Percentiles rank a stretch among this genome's conserved stretches.
These are phyloP conservation scores for Cyphomyrus discorhynchus DNA, from an alignment of 2,113 vertebrate species.

Conservation along the genomic window DNA sequence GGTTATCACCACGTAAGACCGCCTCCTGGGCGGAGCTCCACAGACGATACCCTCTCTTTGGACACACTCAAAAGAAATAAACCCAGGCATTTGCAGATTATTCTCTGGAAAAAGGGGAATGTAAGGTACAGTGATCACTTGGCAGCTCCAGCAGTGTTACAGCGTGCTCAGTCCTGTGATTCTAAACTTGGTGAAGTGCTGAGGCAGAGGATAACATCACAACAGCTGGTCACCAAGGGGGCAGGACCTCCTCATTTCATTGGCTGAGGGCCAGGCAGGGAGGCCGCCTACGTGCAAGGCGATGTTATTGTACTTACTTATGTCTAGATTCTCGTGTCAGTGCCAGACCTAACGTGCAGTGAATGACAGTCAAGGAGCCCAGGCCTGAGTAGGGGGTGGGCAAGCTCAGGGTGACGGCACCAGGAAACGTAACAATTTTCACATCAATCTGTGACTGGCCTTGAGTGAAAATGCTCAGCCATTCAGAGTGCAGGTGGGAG, in stretches of 20 bases:
- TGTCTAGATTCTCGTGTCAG: background rate
- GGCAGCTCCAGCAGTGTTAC: background rate
- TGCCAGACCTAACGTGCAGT: slow-evolving; percentile 20
- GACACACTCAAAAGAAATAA: background rate
- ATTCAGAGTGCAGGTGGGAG: background rate
- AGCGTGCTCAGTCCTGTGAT: background rate
- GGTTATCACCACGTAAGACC: background rate
- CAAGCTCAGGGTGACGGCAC: background rate
- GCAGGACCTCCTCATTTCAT: no score
- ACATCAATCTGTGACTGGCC: background rate
- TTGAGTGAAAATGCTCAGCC: background rate
- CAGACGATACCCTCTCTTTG: background rate
- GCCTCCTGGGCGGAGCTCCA: background rate
- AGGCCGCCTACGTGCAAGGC: background rate
- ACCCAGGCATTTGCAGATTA: background rate
- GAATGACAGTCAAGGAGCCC: slow-evolving; percentile 23
- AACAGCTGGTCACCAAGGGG: background rate
- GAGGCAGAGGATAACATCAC: background rate
- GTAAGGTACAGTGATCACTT: background rate
- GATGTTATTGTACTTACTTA: background rate
- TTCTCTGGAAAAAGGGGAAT: background rate
- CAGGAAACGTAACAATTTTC: slow-evolving; percentile 10
- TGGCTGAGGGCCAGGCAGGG: background rate
- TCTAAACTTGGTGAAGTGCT: no score
- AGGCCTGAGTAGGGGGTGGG: background rate